Evolutionary conservation across 2,888 invertebrate species (phyloP).

Genomic region (Autographa gamma): DNA sequence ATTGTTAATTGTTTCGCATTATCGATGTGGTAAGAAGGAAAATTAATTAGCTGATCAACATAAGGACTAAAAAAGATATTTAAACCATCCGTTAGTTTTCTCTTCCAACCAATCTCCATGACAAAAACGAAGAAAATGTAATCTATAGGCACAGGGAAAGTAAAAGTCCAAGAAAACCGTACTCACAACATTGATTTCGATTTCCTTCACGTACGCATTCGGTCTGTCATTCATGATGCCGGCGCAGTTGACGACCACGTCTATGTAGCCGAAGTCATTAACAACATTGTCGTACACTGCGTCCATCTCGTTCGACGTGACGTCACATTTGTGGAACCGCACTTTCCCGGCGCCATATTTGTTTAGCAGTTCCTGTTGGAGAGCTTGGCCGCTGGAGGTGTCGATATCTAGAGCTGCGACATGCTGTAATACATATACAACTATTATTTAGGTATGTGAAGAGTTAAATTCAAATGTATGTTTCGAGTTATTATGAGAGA

Average conservation of each 20-base stretch:
- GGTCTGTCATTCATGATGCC: constrained; percentile 79
- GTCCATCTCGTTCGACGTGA: constrained; percentile 68
- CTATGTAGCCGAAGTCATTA: constrained; percentile 71
- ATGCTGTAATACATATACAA: constrained; percentile 60
- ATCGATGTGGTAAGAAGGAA: too few relatives aligned
- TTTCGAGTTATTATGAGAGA: too few relatives aligned
- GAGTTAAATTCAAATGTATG: too few relatives aligned
- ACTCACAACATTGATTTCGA: constrained; percentile 80
- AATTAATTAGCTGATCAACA: too few relatives aligned
- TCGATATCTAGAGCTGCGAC: constrained; percentile 72
- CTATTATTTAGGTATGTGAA: too few relatives aligned
- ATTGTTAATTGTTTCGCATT: too few relatives aligned
- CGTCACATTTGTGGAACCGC: constrained; percentile 73
- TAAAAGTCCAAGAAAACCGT: neutral
- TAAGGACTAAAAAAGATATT: too few relatives aligned
- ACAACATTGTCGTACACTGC: constrained; percentile 64
- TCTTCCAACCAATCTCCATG: too few relatives aligned
- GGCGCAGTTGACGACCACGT: constrained; percentile 78
- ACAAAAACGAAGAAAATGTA: too few relatives aligned
- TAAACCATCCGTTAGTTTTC: too few relatives aligned
- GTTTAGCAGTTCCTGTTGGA: constrained; percentile 64
- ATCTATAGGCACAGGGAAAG: too few relatives aligned
- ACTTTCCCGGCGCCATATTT: constrained; percentile 64
- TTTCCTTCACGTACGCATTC: constrained; percentile 71
- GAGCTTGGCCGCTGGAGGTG: constrained; percentile 55